These are phyloP conservation scores for Aphodius sticticus DNA, from an alignment of 2,888 invertebrate genomes.

Conservation along the genomic window DNA sequence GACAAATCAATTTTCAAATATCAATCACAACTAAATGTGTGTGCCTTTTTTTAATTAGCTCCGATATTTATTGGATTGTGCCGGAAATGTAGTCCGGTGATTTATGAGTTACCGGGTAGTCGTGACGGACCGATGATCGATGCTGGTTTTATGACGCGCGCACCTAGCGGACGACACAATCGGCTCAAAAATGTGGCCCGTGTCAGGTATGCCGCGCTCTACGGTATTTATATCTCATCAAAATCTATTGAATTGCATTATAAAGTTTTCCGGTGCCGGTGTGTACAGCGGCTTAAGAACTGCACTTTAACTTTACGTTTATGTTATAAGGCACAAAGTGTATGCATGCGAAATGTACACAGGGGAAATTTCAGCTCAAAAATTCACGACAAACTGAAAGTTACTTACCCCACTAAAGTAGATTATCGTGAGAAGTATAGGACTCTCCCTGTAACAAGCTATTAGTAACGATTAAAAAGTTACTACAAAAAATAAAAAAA, in stretches of 20 bases:
- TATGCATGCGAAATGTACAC: background rate
- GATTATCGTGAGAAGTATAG: too few species aligned
- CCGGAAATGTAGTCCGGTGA: background rate
- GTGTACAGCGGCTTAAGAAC: background rate
- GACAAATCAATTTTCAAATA: background rate
- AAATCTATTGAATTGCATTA: constrained; percentile 4
- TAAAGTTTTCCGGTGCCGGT: background rate
- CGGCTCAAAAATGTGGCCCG: background rate
- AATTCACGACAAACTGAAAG: background rate
- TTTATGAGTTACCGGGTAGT: background rate
- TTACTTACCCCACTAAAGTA: background rate
- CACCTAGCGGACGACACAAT: background rate
- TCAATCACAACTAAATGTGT: background rate
- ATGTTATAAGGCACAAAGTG: background rate
- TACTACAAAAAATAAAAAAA: too few species aligned
- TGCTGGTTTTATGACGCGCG: background rate
- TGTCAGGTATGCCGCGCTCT: background rate
- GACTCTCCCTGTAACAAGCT: too few species aligned
- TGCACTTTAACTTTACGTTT: background rate
- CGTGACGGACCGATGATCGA: background rate
- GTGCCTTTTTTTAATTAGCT: background rate
- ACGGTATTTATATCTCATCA: background rate
- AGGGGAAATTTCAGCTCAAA: background rate
- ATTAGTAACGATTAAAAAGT: too few species aligned
- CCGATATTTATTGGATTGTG: constrained; percentile 4